Evolutionary conservation across 2,797 vertebrate species (phyloP), one percentile per base, ranked within the genome.

Genomic region (Lerista edwardsae): DNA sequence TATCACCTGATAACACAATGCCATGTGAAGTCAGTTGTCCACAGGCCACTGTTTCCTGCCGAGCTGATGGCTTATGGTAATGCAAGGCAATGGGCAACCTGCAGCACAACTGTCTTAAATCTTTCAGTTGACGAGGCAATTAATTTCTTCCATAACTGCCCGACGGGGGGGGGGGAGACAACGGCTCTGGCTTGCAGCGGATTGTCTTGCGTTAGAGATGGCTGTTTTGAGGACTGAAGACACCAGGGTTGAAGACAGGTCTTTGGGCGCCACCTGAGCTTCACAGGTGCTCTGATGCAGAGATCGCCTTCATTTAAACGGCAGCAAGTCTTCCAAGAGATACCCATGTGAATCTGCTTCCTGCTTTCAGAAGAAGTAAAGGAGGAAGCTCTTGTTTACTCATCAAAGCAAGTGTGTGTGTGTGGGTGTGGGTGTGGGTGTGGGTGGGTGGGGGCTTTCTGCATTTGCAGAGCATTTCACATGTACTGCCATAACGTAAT

Each of bases 1-100:
- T 92, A 87, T 74, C 92, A 92, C 90, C 92, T 93, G 84, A 84
- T 83, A 93, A 86, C 39, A 23, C 87, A 91, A n/a, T 86, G 86
- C 87, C 84, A 84, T 5, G 41, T 91, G 91, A 92, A 86, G 65
- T 86, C 79, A 89, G 79, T 88, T 93, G 86, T 90, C 90, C 89
- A 27, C 73, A 83, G 86, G 88, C 91, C 1, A 1, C 68, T 61
- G 61, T 80, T 72, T 90, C 94, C 93, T 86, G 87, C 79, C 2
- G 93, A 79, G 94, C 68, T 92, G 93, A 93, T 91, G 88, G 86
- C 86, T 90, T 1, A 0, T 0, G 17, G 85, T 84, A 89, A 81
- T 0, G 0, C 39, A 89, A 81, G 88, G 82, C 87, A 73, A 83
- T 44, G 84, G 84, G 86, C 68, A 83, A 75, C 75, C 86, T 87